These are phyloP conservation scores for Lumbricus terrestris DNA, from an alignment of 2,888 invertebrate genomes.

Conservation along the genomic window DNA sequence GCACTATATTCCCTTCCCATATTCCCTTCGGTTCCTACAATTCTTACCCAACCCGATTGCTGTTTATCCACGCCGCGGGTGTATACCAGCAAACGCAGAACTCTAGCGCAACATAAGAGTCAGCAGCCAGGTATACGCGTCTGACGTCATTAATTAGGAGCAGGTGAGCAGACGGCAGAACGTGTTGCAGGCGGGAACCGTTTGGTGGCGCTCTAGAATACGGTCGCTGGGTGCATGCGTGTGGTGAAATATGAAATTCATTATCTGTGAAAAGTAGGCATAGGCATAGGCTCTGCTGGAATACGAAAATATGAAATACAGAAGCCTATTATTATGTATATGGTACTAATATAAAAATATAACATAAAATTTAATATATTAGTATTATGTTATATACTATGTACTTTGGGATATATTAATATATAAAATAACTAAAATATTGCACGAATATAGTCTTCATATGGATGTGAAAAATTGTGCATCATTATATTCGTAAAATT, in stretches of 20 bases:
- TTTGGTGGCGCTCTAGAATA: neutral
- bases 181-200: neutral
- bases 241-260: neutral
- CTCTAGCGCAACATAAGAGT: neutral
- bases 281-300: too few species aligned
- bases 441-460: too few species aligned
- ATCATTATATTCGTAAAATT: too few species aligned
- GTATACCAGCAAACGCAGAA: neutral
- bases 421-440: too few species aligned
- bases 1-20: too few species aligned
- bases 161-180: neutral
- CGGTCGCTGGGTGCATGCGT: neutral
- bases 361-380: too few species aligned
- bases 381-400: too few species aligned
- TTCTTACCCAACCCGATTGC: neutral
- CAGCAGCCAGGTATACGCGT: neutral
- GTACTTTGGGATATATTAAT: too few species aligned
- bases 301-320: too few species aligned
- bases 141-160: neutral
- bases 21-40: neutral
- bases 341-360: too few species aligned
- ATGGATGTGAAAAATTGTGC: too few species aligned
- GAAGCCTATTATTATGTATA: too few species aligned
- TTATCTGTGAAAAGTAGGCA: neutral
- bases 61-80: neutral